Evolutionary conservation across 1,140 invertebrate genomes (phyloP).

Genomic region (Brachionus plicatilis): DNA sequence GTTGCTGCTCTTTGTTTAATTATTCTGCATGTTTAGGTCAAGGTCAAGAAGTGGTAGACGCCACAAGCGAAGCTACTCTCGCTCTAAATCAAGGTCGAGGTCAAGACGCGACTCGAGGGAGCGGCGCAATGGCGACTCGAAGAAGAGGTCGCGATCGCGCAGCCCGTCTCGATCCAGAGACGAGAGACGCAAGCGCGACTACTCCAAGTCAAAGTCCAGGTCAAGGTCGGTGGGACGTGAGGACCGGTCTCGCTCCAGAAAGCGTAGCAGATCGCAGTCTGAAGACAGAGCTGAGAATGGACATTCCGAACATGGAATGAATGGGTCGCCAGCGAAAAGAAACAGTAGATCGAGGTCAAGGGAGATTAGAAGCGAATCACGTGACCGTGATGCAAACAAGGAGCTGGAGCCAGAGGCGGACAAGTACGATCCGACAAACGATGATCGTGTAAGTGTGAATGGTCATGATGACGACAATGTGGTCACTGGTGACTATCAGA

Average conservation of each 20-base stretch:
- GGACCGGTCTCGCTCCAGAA: neutral
- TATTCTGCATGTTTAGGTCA: neutral
- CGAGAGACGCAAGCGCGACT: neutral
- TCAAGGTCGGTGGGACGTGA: neutral
- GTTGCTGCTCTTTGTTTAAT: neutral
- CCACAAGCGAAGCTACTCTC: neutral
- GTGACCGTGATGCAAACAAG: neutral
- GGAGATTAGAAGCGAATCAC: neutral
- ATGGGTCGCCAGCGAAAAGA: neutral
- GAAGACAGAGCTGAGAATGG: neutral
- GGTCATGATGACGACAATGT: conserved; percentile 18
- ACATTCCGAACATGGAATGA: neutral
- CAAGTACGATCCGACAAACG: neutral
- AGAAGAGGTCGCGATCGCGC: neutral
- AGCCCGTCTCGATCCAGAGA: neutral
- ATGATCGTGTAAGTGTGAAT: conserved; percentile 4
- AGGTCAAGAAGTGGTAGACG: conserved; percentile 8
- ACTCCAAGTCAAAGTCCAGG: neutral
- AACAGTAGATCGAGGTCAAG: neutral
- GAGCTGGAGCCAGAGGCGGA: neutral
- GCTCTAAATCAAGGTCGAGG: neutral
- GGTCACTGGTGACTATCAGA: conserved; percentile 22
- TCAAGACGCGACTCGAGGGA: neutral
- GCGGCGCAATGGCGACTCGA: neutral
- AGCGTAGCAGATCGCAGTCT: neutral